A percentile compares a stretch with the other conserved stretches of the same genome.
phyloP scores from a whole-genome alignment of 2,113 vertebrate species.

The Crotalus tigris region DNA sequence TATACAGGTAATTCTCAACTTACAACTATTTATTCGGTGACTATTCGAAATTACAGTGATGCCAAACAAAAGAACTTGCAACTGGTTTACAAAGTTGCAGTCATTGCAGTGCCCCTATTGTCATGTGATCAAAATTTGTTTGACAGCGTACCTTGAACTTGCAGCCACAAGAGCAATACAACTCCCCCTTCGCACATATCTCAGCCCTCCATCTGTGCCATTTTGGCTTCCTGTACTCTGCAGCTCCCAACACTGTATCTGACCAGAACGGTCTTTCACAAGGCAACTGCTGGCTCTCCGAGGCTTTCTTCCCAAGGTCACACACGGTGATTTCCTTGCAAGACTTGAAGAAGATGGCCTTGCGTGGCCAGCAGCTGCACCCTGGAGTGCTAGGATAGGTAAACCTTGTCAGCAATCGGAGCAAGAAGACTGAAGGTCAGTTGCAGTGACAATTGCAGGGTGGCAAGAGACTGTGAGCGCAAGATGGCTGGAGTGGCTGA shows the following conservation, averaged over 20 bases:
- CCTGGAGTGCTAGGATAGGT: background rate
- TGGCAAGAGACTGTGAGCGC: background rate
- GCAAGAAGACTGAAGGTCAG: background rate
- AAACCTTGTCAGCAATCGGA: background rate
- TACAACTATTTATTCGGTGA: background rate
- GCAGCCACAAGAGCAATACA: background rate
- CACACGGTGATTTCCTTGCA: background rate
- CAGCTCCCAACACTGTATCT: background rate
- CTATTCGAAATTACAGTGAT: background rate
- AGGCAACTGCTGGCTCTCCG: background rate
- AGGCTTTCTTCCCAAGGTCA: background rate
- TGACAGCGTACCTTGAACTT: background rate
- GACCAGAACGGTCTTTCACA: background rate
- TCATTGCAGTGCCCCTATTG: background rate
- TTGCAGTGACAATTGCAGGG: background rate
- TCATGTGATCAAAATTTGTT: background rate
- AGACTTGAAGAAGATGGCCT: background rate
- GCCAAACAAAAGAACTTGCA: background rate
- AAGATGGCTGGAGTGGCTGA: background rate
- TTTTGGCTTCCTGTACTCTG: background rate
- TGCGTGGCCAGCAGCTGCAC: background rate
- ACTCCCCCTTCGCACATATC: background rate
- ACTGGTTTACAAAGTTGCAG: background rate
- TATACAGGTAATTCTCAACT: background rate
- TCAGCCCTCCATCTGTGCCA: background rate